Percentiles rank a stretch among this genome's conserved stretches.
phyloP scores from a whole-genome alignment of 1,140 invertebrate species.

The Psilanteris sp. region DNA sequence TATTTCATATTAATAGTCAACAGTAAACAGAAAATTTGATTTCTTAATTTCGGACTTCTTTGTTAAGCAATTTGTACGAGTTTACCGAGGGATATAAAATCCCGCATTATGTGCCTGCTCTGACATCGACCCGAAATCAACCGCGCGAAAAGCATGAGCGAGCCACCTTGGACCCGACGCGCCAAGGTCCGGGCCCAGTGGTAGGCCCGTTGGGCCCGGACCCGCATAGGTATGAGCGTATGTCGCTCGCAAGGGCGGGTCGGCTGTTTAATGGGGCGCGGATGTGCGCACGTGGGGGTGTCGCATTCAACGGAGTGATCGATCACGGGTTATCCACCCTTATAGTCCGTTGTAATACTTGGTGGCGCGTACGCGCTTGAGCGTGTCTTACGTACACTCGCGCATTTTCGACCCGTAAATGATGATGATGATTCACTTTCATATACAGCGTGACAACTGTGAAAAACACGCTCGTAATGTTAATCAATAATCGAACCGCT shows the following conservation, averaged over 20 bases:
- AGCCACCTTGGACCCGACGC: too few species aligned
- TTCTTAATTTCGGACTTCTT: too few species aligned
- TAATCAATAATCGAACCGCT: constrained; percentile 56
- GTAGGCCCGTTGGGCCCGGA: constrained; percentile 29
- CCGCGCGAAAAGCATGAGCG: too few species aligned
- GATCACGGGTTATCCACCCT: constrained; percentile 77
- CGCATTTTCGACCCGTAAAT: constrained; percentile 49
- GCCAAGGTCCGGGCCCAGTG: constrained; percentile 36
- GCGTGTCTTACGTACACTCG: constrained; percentile 55
- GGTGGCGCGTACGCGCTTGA: constrained; percentile 62
- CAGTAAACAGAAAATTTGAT: too few species aligned
- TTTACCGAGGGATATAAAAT: too few species aligned
- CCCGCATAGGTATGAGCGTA: constrained; percentile 60
- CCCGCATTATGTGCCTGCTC: too few species aligned
- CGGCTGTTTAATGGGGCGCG: constrained; percentile 76
- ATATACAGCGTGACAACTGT: constrained; percentile 52
- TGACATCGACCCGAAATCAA: too few species aligned
- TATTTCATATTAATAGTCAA: too few species aligned
- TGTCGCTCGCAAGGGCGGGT: constrained; percentile 68
- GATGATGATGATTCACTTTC: constrained; percentile 64
- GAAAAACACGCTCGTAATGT: constrained; percentile 60
- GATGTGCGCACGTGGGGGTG: constrained; percentile 75
- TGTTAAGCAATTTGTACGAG: too few species aligned
- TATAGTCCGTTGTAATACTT: constrained; percentile 73
- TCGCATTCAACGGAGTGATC: constrained; percentile 77